Percentiles rank a stretch among this genome's conserved stretches.
Evolutionary conservation across 2,113 vertebrate genomes (phyloP).

Genomic region (Lethenteron reissneri): DNA sequence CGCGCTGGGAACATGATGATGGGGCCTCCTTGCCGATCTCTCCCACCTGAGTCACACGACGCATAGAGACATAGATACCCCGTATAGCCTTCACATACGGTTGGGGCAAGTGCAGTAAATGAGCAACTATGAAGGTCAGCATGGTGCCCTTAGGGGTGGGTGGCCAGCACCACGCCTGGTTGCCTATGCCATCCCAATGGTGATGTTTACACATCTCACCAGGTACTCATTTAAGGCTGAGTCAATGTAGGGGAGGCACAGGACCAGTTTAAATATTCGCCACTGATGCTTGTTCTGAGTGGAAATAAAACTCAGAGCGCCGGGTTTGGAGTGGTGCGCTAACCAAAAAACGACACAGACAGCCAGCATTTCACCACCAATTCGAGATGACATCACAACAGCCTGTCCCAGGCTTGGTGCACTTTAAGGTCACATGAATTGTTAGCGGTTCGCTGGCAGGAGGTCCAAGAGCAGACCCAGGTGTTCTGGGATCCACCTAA

Average conservation of each 20-base stretch:
- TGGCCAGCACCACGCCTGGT: slow-evolving; percentile 9
- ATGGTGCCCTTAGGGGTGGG: slow-evolving; percentile 13
- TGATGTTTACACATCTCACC: slow-evolving; percentile 7
- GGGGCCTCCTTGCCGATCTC: slow-evolving; percentile 87
- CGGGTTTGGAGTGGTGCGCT: too few species aligned
- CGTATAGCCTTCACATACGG: neutral
- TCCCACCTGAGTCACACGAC: slow-evolving; percentile 42
- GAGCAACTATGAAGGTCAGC: slow-evolving; percentile 11
- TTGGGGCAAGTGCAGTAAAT: slow-evolving; percentile 15
- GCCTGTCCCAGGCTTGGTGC: too few species aligned
- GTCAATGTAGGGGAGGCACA: neutral
- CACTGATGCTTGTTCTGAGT: too few species aligned
- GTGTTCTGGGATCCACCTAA: too few species aligned
- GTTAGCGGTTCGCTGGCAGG: too few species aligned
- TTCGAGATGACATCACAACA: too few species aligned
- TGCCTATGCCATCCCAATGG: slow-evolving; percentile 8
- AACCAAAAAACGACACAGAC: too few species aligned
- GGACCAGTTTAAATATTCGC: too few species aligned
- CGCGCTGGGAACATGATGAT: slow-evolving; percentile 86
- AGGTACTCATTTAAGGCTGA: neutral
- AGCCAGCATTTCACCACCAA: too few species aligned
- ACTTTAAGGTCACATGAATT: too few species aligned
- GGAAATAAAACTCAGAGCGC: too few species aligned
- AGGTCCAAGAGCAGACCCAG: too few species aligned
- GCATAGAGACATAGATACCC: neutral